These are phyloP conservation scores for Lamellibrachia satsuma DNA, from an alignment of 2,888 invertebrate genomes.

Conservation along the genomic window DNA sequence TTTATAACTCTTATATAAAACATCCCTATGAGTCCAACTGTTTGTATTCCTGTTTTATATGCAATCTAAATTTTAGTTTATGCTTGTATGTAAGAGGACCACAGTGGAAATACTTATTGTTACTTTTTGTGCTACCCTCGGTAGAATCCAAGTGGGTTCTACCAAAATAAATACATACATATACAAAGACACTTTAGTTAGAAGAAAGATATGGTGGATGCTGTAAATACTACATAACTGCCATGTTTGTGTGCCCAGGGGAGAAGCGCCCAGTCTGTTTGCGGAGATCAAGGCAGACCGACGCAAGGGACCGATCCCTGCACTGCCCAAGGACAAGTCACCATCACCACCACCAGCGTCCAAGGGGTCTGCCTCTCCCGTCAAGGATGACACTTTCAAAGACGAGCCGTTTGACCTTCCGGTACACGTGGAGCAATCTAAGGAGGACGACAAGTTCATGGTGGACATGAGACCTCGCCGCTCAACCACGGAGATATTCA, in stretches of 20 bases:
- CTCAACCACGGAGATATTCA: slow-evolving; percentile 36
- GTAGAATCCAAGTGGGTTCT: too few species aligned
- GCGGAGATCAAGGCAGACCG: slow-evolving; percentile 24
- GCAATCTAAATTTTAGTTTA: too few species aligned
- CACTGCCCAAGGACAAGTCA: slow-evolving; percentile 31
- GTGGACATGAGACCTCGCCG: slow-evolving; percentile 33
- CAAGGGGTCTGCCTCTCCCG: neutral
- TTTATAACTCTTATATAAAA: too few species aligned
- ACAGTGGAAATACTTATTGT: too few species aligned
- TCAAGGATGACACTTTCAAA: slow-evolving; percentile 13
- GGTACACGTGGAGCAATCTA: neutral
- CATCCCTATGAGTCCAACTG: too few species aligned
- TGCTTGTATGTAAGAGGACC: too few species aligned
- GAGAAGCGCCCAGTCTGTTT: slow-evolving; percentile 59
- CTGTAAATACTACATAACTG: neutral
- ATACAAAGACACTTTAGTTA: too few species aligned
- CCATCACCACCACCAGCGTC: slow-evolving; percentile 31
- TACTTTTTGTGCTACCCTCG: too few species aligned
- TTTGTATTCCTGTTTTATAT: too few species aligned
- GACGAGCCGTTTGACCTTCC: neutral
- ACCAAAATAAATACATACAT: too few species aligned
- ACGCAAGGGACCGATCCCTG: slow-evolving; percentile 24
- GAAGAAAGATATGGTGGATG: neutral
- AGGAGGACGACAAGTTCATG: slow-evolving; percentile 28
- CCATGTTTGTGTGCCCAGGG: slow-evolving; percentile 44